These are phyloP conservation scores for Pogoniulus pusillus DNA, from an alignment of 2,797 vertebrate species.

Conservation along the genomic window DNA sequence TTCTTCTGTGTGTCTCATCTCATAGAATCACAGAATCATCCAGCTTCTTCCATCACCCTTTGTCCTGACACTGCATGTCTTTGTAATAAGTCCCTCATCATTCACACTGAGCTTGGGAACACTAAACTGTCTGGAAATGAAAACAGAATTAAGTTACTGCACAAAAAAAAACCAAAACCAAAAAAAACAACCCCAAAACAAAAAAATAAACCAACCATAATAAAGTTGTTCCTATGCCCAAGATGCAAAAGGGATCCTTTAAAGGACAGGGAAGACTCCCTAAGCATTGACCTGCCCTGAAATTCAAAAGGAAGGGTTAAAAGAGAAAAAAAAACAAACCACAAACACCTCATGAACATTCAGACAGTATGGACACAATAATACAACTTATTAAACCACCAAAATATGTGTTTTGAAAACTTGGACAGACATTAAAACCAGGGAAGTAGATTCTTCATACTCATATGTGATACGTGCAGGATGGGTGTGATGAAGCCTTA, in stretches of 20 bases:
- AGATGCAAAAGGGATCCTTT: not conserved
- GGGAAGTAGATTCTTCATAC: not conserved
- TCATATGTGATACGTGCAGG: rapidly evolving
- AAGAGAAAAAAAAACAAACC: not conserved
- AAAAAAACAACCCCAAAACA: no score
- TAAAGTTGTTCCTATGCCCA: not conserved
- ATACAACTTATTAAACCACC: not conserved
- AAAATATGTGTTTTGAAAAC: not conserved
- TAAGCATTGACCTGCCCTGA: not conserved
- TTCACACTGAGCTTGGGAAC: not conserved
- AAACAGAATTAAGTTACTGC: not conserved
- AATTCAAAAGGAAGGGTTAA: not conserved
- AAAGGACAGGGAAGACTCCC: not conserved
- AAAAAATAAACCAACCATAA: not conserved
- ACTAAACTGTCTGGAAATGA: not conserved
- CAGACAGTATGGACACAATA: rapidly evolving
- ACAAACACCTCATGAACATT: not conserved
- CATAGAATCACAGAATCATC: no score
- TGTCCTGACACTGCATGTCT: no score
- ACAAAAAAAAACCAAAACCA: not conserved
- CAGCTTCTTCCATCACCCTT: no score
- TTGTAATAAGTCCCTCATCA: not conserved
- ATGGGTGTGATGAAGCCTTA: not conserved
- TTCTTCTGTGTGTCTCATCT: no score
- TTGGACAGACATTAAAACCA: not conserved